A percentile compares a stretch with the other conserved stretches of the same genome.
phyloP scores from a whole-genome alignment of 1,140 invertebrate genomes.

The Sitobion miscanthi region DNA sequence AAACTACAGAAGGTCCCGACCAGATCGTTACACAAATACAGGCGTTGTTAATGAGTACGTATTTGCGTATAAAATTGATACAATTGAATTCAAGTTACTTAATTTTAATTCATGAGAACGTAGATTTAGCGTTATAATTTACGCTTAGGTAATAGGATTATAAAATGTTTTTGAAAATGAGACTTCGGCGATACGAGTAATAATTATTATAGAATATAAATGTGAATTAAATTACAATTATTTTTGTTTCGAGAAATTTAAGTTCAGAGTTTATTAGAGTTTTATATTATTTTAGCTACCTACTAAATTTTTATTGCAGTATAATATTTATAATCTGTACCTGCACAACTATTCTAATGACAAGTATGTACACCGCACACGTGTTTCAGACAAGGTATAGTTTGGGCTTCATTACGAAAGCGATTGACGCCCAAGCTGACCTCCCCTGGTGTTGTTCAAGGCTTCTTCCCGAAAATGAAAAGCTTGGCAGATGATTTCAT shows the following conservation, averaged over 20 bases:
- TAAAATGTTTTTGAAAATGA: background rate
- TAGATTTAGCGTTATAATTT: background rate
- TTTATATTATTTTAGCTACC: background rate
- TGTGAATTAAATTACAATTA: background rate
- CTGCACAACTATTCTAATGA: background rate
- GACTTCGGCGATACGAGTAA: background rate
- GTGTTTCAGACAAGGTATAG: constrained; percentile 75
- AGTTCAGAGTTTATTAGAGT: background rate
- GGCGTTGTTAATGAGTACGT: constrained; percentile 82
- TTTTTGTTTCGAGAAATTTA: background rate
- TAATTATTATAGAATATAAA: background rate
- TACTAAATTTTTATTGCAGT: background rate
- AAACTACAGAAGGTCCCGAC: constrained; percentile 75
- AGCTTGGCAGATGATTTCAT: constrained; percentile 73
- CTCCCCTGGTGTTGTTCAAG: constrained; percentile 64
- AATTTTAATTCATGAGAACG: background rate
- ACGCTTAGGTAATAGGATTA: background rate
- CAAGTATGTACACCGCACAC: background rate
- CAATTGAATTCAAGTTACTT: background rate
- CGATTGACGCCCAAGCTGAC: constrained; percentile 79
- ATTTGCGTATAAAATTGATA: background rate
- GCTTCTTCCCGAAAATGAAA: too few relatives aligned
- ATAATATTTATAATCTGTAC: too few relatives aligned
- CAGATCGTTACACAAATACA: constrained; percentile 78
- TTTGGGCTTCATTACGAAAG: constrained; percentile 77